Conservation (phyloP, 2,797 vertebrate genomes). For the Babyrousa celebensis region DNA sequence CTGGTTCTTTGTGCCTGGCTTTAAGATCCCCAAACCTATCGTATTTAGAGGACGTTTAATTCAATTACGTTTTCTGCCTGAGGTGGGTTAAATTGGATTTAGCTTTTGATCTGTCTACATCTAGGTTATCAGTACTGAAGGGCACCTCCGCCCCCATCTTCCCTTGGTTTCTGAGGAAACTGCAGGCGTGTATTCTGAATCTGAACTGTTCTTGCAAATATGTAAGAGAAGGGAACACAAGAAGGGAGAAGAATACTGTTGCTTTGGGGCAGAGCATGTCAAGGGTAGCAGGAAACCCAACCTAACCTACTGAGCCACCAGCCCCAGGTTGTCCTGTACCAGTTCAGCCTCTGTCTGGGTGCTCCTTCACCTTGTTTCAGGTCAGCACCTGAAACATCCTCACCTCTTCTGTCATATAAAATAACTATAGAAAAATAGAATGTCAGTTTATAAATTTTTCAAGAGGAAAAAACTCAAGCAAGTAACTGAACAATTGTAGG, state of each 20-base stretch:
- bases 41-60: constrained; percentile 89
- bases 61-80: constrained; percentile 90
- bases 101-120: constrained; percentile 88
- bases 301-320: background rate
- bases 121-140: constrained; percentile 81
- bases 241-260: background rate
- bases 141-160: constrained; percentile 57
- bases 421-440: constrained; percentile 32
- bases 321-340: background rate
- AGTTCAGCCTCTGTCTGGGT: background rate
- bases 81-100: constrained; percentile 90
- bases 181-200: constrained; percentile 74
- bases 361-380: background rate
- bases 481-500: constrained; percentile 52
- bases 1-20: constrained; percentile 86
- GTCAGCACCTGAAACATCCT: no score
- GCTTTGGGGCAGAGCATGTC: background rate
- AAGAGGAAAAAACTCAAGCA: constrained; percentile 61
- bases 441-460: constrained; percentile 57
- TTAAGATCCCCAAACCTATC: constrained; percentile 86
- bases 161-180: constrained; percentile 78
- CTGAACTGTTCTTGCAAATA: constrained; percentile 62
- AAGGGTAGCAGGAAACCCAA: background rate
- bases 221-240: constrained; percentile 13
- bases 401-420: constrained; percentile 33